Conservation (phyloP, 2,797 vertebrate species). For the Coracias cyanogaster region DNA sequence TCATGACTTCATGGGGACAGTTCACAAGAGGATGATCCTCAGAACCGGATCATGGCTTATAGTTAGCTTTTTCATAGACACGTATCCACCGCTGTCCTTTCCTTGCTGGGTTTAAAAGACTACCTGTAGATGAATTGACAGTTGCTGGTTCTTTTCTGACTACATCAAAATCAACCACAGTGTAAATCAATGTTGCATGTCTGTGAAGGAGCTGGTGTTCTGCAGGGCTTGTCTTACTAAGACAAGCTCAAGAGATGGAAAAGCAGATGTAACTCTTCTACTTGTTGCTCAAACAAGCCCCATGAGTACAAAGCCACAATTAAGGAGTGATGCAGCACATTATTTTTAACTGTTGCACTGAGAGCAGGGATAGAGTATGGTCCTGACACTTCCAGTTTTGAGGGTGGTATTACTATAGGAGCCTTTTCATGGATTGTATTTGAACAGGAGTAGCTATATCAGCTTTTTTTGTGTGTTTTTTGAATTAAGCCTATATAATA, state of each 20-base stretch:
- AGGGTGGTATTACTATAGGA: neutral
- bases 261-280: neutral
- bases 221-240: neutral
- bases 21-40: constrained; percentile 3
- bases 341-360: neutral
- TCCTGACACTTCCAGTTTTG: neutral
- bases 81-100: neutral
- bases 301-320: neutral
- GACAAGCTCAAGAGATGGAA: neutral
- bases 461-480: neutral
- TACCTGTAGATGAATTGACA: neutral
- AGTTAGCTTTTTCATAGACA: neutral
- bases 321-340: neutral
- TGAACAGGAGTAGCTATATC: neutral
- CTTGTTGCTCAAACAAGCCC: constrained; percentile 1
- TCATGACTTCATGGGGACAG: constrained; percentile 16
- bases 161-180: neutral
- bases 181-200: neutral
- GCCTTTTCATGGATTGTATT: neutral
- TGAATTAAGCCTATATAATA: neutral
- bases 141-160: neutral
- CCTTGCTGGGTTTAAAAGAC: neutral
- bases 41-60: neutral
- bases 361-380: neutral
- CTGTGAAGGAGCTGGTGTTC: neutral